Evolutionary conservation across 2,113 vertebrate species (phyloP).

Genomic region (Coptodon rendalli): DNA sequence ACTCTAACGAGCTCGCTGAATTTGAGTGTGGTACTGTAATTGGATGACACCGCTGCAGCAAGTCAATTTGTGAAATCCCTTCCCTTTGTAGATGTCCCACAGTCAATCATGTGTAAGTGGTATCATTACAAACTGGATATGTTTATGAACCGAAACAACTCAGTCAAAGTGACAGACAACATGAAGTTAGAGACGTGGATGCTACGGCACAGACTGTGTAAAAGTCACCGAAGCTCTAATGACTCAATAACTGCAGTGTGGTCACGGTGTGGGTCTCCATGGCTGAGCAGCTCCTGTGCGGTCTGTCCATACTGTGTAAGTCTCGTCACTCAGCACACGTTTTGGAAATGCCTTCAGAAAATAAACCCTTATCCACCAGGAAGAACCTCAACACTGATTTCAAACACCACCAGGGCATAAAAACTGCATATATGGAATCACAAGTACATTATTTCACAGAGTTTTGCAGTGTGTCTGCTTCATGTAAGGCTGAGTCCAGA

Average conservation of each 20-base stretch:
- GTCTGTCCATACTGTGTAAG: neutral
- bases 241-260: neutral
- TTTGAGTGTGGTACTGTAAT: neutral
- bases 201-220: neutral
- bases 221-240: rapidly evolving
- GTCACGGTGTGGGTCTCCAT: neutral
- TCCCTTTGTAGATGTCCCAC: neutral
- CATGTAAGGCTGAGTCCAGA: neutral
- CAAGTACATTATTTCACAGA: neutral
- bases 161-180: neutral
- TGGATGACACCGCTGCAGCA: neutral
- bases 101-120: neutral
- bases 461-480: neutral
- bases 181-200: neutral
- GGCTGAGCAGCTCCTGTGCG: neutral
- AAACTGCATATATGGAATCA: neutral
- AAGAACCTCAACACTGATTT: neutral
- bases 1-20: neutral
- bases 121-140: neutral
- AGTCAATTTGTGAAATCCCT: neutral
- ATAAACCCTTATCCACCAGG: neutral
- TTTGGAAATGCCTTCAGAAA: neutral
- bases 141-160: neutral
- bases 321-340: neutral
- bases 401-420: neutral